Percentiles rank a stretch among this genome's conserved stretches.
These are phyloP conservation scores for Chiridota heheva DNA, from an alignment of 35 echinoderm and acorn worm genomes.

Conservation along the genomic window DNA sequence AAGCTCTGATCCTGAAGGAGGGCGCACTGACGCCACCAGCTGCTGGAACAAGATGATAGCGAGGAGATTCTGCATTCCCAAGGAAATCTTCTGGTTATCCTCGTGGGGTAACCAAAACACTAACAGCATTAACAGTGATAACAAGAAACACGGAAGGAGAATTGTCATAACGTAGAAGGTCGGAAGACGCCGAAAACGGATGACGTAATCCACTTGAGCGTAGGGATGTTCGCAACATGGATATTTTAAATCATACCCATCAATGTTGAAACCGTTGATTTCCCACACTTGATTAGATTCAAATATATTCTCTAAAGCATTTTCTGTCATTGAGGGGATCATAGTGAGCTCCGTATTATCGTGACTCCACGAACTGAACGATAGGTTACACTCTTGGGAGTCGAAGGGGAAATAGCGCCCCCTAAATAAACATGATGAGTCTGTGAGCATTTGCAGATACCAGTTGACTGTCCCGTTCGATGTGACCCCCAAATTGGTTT, in stretches of 20 bases:
- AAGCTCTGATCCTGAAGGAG: conserved; percentile 51
- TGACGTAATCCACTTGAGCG: conserved; percentile 50
- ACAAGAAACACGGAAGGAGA: conserved; percentile 58
- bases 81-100: conserved; percentile 80
- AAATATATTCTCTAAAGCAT: conserved; percentile 56
- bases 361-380: conserved; percentile 48
- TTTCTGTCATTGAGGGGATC: background rate
- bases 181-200: conserved; percentile 49
- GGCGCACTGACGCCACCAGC: conserved; percentile 58
- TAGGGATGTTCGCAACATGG: conserved; percentile 44
- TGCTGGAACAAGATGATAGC: conserved; percentile 86
- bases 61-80: conserved; percentile 68
- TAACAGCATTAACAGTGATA: conserved; percentile 35
- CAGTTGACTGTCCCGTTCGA: conserved; percentile 32
- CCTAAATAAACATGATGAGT: conserved; percentile 31
- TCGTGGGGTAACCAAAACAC: conserved; percentile 74
- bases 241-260: background rate
- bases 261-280: background rate
- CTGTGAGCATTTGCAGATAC: conserved; percentile 44
- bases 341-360: conserved; percentile 27
- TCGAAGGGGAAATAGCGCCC: conserved; percentile 65
- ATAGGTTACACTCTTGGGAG: conserved; percentile 50
- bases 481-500: conserved; percentile 5
- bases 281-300: conserved; percentile 45
- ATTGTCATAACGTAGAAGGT: conserved; percentile 67